These are phyloP conservation scores for Nothoprocta pentlandii DNA, from an alignment of 2,113 vertebrate genomes.

Conservation along the genomic window DNA sequence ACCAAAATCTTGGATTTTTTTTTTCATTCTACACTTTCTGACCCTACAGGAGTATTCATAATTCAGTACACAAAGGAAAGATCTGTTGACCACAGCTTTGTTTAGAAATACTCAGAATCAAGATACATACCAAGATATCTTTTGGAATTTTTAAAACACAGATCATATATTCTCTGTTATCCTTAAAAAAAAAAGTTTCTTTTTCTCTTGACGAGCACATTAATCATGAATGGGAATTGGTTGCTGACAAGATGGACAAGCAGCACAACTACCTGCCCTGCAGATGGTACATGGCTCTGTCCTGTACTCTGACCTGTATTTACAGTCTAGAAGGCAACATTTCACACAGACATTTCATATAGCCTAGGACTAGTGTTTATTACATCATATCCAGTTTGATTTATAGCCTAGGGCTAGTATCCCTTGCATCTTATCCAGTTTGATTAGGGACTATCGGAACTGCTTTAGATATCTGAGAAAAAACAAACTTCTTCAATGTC, in stretches of 20 bases:
- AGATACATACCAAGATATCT: neutral
- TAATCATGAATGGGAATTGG: neutral
- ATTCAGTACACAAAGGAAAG: neutral
- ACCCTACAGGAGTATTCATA: neutral
- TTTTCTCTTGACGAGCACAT: neutral
- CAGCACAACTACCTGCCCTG: neutral
- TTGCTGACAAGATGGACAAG: neutral
- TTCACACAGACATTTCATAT: neutral
- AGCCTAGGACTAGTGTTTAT: neutral
- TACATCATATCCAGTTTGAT: fast-evolving
- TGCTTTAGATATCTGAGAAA: neutral
- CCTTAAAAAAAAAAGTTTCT: neutral
- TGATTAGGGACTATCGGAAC: neutral
- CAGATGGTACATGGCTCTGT: neutral
- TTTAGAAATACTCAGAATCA: neutral
- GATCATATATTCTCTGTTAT: neutral
- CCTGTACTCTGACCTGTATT: neutral
- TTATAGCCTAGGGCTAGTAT: neutral
- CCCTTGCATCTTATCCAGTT: fast-evolving
- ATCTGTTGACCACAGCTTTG: neutral
- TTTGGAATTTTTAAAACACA: neutral
- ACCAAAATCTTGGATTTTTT: neutral
- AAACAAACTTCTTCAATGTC: neutral
- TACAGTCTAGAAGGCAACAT: neutral
- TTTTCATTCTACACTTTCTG: neutral